Conservation (phyloP, 92 coral and sea anemone genomes). For the Virgularia gustaviana region DNA sequence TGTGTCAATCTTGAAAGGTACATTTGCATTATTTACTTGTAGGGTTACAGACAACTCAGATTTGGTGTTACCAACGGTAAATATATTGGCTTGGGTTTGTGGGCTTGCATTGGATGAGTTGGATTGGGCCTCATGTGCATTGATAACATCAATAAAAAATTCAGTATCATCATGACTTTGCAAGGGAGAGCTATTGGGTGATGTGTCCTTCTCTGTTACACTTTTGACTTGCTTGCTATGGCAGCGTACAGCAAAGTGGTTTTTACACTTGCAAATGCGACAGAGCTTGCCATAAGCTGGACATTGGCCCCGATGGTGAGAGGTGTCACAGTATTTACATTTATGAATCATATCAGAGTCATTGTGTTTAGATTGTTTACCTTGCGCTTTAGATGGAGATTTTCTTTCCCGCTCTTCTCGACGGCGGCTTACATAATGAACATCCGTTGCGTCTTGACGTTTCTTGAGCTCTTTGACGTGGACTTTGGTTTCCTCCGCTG, state of each 20-base stretch:
- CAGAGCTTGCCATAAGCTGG: constrained; percentile 39
- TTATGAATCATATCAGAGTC: background rate
- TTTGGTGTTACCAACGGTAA: background rate
- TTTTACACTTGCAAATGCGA: constrained; percentile 6
- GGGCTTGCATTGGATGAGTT: too few species aligned
- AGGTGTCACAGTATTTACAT: constrained; percentile 36
- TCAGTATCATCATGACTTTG: too few species aligned
- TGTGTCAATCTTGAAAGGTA: background rate
- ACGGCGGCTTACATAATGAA: constrained; percentile 20
- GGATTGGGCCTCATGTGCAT: background rate
- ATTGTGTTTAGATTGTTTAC: background rate
- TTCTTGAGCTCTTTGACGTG: constrained; percentile 43
- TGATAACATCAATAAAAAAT: background rate
- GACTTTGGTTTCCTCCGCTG: constrained; percentile 39
- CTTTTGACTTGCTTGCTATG: constrained; percentile 2
- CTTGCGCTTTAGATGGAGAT: background rate
- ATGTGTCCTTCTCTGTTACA: background rate
- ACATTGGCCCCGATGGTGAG: constrained; percentile 32
- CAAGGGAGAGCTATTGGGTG: background rate
- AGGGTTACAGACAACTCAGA: constrained; percentile 1
- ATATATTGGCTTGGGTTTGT: background rate
- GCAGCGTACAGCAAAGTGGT: constrained; percentile 41
- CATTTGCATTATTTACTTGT: background rate
- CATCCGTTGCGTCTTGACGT: background rate
- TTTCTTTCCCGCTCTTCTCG: background rate